These are phyloP conservation scores for Resseliella maxima DNA, from an alignment of 2,888 invertebrate genomes.

Conservation along the genomic window DNA sequence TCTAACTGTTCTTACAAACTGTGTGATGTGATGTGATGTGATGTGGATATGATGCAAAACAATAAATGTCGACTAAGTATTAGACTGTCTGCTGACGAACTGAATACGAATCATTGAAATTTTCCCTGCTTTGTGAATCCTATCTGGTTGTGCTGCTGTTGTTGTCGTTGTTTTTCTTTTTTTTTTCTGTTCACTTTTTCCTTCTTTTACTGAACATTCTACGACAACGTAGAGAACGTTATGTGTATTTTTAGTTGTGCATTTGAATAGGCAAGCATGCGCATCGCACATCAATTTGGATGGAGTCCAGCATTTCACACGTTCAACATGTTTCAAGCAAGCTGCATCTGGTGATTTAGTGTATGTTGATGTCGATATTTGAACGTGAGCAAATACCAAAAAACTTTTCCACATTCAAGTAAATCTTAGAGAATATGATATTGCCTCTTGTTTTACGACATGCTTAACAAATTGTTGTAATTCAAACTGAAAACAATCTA, in stretches of 20 bases:
- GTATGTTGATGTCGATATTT: neutral
- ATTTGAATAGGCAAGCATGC: conserved; percentile 39
- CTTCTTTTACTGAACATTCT: neutral
- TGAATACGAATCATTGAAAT: conserved; percentile 24
- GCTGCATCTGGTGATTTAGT: conserved; percentile 15
- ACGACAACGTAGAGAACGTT: neutral
- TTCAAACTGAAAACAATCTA: neutral
- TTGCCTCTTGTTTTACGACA: conserved; percentile 32
- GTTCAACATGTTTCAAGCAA: neutral
- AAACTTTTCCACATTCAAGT: neutral
- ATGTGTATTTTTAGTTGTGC: conserved; percentile 54
- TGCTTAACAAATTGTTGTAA: conserved; percentile 34
- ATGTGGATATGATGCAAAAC: neutral
- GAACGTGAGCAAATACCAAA: conserved; percentile 28
- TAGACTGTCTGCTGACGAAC: conserved; percentile 16
- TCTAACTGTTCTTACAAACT: neutral
- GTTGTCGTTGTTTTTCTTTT: neutral
- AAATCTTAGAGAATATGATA: conserved; percentile 3
- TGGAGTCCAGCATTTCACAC: conserved; percentile 43
- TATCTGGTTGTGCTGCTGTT: neutral
- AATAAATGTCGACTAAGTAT: conserved; percentile 25
- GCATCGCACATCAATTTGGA: neutral
- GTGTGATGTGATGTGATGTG: too few relatives aligned
- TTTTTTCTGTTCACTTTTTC: neutral
- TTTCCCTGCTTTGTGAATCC: conserved; percentile 18